Base-by-base conservation (phyloP, 2,797 vertebrate species). In the Garrulus glandarius region DNA sequence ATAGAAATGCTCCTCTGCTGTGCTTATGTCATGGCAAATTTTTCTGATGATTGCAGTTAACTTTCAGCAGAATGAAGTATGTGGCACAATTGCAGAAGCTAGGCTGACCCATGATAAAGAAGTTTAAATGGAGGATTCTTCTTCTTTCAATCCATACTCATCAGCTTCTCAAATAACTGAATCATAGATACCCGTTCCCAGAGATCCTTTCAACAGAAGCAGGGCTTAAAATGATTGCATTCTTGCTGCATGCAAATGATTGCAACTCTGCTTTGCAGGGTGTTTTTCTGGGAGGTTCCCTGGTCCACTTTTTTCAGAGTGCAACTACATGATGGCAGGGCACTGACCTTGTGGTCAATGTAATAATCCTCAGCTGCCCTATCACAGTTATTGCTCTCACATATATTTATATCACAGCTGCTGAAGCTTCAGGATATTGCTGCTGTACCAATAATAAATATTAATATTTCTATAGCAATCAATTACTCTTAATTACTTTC, bases 401-500 rank as follows among this genome's bases (percentile, higher is more conserved):
- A 86, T 6, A 3, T 78, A 75, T 93, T 95, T 83, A 49, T 72
- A 81, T 63, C 39, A 57, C 72, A 92, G 64, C 41, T 92, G 47
- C 43, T 89, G 46, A 86, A 91, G 63, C 26, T 84, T 95, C 79
- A 79, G 67, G 63, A 72, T 96, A 72, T 72, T 94, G 68, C 52
- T 76, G 41, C 59, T 74, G 65, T 65, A 96, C 50, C 46, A 92
- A 93, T 89, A 89, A 96, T 93, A 95, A 96, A 93, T 92, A 91
- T 91, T 95, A 95, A 90, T 91, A 89, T 93, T 96, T 94, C 89
- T 88, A 74, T 84, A 86, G 61, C 59, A 86, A 96, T 92, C 59
- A 92, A 92, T 93, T 92, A 55, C 34, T 94, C 65, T 92, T 96
- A 93, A 94, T 93, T 94, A 84, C 59, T 89, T 96, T 92, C 95